These are phyloP conservation scores for Borostomias antarcticus DNA, from an alignment of 2,797 vertebrate genomes.

Conservation along the genomic window DNA sequence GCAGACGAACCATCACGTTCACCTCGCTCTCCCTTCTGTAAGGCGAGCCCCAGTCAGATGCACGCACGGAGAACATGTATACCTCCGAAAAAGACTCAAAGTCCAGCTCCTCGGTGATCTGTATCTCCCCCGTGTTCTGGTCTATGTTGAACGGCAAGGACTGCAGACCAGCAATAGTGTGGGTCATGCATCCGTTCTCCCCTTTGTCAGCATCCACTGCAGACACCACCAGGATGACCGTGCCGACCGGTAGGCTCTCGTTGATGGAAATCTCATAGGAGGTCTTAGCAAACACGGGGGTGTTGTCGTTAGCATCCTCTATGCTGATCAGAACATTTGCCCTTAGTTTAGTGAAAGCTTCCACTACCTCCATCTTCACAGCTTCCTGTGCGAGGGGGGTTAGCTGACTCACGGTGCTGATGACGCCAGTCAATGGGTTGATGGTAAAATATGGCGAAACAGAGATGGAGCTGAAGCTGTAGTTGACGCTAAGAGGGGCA, in stretches of 20 bases:
- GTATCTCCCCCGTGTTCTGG: conserved; percentile 85
- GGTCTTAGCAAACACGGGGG: conserved; percentile 84
- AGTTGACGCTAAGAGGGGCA: conserved; percentile 80
- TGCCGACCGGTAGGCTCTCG: conserved; percentile 85
- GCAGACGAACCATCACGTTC: conserved; percentile 86
- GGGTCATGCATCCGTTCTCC: conserved; percentile 91
- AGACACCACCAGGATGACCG: conserved; percentile 81
- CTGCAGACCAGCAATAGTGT: conserved; percentile 83
- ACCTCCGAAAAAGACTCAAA: conserved; percentile 91
- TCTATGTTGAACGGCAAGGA: conserved; percentile 87
- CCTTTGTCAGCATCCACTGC: conserved; percentile 89
- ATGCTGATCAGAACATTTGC: conserved; percentile 85
- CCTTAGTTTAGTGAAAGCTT: conserved; percentile 81
- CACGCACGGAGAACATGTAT: conserved; percentile 86
- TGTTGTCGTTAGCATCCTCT: conserved; percentile 87
- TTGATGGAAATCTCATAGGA: conserved; percentile 85
- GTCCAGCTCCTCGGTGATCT: conserved; percentile 84
- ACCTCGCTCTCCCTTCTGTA: conserved; percentile 92
- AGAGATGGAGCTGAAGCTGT: conserved; percentile 80
- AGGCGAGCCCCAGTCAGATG: conserved; percentile 94
- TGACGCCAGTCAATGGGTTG: conserved; percentile 88
- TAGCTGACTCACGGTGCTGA: conserved; percentile 83
- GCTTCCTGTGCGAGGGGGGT: conserved; percentile 78
- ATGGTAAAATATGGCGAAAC: conserved; percentile 84
- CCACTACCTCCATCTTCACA: conserved; percentile 87